Percentiles rank a stretch among this genome's conserved stretches.
Conservation (phyloP, 1,140 invertebrate species). For the fruit fly (Drosophila melanogaster) region DNA sequence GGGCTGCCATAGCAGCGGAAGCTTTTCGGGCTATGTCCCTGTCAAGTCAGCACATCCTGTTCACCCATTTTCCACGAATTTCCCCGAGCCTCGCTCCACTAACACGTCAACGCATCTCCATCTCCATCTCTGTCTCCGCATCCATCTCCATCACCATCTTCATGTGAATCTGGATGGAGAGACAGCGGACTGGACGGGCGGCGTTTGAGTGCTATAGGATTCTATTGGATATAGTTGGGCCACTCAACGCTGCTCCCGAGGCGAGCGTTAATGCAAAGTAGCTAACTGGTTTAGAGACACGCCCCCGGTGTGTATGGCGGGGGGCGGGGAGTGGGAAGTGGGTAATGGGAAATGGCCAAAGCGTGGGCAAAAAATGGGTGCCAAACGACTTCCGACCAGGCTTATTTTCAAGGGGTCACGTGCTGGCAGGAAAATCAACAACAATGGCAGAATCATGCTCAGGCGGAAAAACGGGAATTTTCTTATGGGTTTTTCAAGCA, state of each 20-base stretch:
- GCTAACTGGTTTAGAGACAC: conserved; percentile 44
- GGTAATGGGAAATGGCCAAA: conserved; percentile 6
- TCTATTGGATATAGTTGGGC: conserved; percentile 10
- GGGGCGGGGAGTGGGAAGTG: background rate
- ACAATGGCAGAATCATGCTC: conserved; percentile 17
- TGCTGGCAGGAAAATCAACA: conserved; percentile 40
- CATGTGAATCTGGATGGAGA: conserved; percentile 6
- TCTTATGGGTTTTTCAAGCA: background rate
- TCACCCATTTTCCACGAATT: background rate
- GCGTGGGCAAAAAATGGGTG: conserved; percentile 32
- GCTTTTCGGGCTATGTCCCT: conserved; percentile 30
- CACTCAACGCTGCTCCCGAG: conserved; percentile 13
- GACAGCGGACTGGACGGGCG: conserved; percentile 23
- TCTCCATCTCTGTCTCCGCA: background rate
- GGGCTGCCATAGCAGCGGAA: conserved; percentile 36
- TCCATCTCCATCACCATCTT: conserved; percentile 7
- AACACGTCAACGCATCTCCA: conserved; percentile 32
- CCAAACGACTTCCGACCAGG: conserved; percentile 45
- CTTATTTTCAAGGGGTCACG: conserved; percentile 43
- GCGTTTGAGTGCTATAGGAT: conserved; percentile 19
- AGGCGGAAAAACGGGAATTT: background rate
- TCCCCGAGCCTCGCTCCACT: background rate
- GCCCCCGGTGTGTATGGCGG: conserved; percentile 2
- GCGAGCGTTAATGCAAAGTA: conserved; percentile 52
- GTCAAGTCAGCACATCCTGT: conserved; percentile 59